Conservation (phyloP, 1,140 invertebrate species). For the Cyclargus thomasi region DNA sequence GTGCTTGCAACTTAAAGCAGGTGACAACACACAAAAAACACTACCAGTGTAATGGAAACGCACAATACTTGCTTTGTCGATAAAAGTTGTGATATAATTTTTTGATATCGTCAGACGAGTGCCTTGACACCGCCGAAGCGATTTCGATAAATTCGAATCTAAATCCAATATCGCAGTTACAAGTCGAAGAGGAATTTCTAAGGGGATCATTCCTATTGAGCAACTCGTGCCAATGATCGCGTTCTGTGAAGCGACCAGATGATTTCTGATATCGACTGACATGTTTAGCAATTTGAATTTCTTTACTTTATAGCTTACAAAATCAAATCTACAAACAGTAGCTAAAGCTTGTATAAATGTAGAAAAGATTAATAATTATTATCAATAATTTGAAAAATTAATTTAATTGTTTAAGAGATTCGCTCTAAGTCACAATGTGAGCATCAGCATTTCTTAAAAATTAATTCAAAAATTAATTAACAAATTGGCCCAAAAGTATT, state of each 20-base stretch:
- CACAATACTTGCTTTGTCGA: slow-evolving; percentile 42
- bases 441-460: too few species aligned
- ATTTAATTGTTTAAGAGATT: too few species aligned
- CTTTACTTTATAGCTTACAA: neutral
- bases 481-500: too few species aligned
- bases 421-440: too few species aligned
- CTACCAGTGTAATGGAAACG: neutral
- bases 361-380: too few species aligned
- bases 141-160: slow-evolving; percentile 61
- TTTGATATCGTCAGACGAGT: slow-evolving; percentile 59
- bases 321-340: too few species aligned
- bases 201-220: slow-evolving; percentile 40
- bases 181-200: slow-evolving; percentile 48
- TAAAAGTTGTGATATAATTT: slow-evolving; percentile 66
- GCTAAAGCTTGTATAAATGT: too few species aligned
- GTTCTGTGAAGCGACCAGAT: slow-evolving; percentile 25
- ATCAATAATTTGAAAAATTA: too few species aligned
- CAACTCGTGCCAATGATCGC: slow-evolving; percentile 35
- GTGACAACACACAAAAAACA: too few species aligned
- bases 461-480: too few species aligned
- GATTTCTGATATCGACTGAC: neutral
- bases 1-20: too few species aligned
- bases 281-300: neutral
- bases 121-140: slow-evolving; percentile 58
- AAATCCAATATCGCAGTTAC: slow-evolving; percentile 60